phyloP scores from a whole-genome alignment of 1,140 invertebrate genomes.

The Drosophila repletoides region DNA sequence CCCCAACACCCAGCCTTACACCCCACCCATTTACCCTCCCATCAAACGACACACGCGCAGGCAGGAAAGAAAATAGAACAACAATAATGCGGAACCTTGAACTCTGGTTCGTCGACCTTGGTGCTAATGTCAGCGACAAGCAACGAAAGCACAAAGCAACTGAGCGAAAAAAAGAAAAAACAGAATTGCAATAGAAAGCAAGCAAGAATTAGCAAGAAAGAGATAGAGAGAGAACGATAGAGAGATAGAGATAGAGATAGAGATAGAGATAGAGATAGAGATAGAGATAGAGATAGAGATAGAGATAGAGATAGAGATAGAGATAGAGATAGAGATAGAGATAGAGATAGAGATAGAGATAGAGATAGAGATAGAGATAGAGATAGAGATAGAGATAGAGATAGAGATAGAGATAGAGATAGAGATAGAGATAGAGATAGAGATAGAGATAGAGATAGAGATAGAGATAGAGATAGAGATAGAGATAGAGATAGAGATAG shows the following conservation, averaged over 20 bases:
- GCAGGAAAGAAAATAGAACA: neutral
- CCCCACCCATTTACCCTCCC: neutral
- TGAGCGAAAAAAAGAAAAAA: constrained; percentile 26
- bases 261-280: constrained; percentile 10
- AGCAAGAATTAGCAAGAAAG: neutral
- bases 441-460: neutral
- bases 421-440: neutral
- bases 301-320: neutral
- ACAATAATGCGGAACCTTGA: constrained; percentile 66
- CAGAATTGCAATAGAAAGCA: neutral
- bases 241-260: neutral
- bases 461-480: constrained; percentile 4
- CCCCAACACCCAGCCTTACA: too few relatives aligned
- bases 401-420: neutral
- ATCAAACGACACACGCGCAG: constrained; percentile 43
- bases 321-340: neutral
- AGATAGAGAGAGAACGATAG: neutral
- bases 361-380: constrained; percentile 30
- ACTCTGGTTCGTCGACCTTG: constrained; percentile 88
- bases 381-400: neutral
- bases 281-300: neutral
- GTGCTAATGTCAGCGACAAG: constrained; percentile 66
- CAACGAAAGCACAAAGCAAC: constrained; percentile 34
- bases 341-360: neutral
- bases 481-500: constrained; percentile 21